Conservation (phyloP, 2,888 invertebrate species). For the Lasioglossum figueresi region DNA sequence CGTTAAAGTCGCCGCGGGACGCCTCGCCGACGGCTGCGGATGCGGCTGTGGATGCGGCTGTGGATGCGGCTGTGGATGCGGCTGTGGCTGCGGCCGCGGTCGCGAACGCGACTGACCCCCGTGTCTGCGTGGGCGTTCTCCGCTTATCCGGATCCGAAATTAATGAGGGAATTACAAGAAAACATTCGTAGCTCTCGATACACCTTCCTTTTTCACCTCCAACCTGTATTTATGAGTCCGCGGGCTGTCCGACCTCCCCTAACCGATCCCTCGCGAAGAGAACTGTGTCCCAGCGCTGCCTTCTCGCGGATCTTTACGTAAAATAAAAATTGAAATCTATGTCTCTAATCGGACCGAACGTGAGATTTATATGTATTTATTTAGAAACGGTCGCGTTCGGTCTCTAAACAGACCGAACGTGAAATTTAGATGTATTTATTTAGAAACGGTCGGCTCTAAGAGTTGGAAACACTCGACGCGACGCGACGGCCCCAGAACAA, state of each 20-base stretch:
- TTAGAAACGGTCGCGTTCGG: too few relatives aligned
- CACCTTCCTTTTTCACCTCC: background rate
- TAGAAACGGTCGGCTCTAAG: too few relatives aligned
- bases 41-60: slow-evolving; percentile 26
- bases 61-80: slow-evolving; percentile 29
- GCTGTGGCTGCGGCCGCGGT: slow-evolving; percentile 25
- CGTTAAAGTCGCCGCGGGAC: slow-evolving; percentile 76
- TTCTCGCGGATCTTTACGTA: too few relatives aligned
- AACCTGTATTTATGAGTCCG: background rate
- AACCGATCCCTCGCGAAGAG: background rate
- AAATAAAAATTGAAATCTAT: too few relatives aligned
- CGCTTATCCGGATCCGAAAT: slow-evolving; percentile 49
- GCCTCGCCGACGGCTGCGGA: slow-evolving; percentile 43
- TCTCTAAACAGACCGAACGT: too few relatives aligned
- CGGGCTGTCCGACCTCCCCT: background rate
- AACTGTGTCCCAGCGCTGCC: background rate
- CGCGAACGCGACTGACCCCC: slow-evolving; percentile 16
- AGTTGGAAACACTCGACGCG: too few relatives aligned
- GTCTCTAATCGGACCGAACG: too few relatives aligned
- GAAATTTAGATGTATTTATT: too few relatives aligned
- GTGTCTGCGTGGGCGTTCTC: slow-evolving; percentile 41
- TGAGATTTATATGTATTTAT: too few relatives aligned
- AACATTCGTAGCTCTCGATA: slow-evolving; percentile 28
- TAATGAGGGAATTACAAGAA: slow-evolving; percentile 56
- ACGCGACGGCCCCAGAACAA: too few relatives aligned